phyloP scores from a whole-genome alignment of 2,888 invertebrate species.

The Euplexia lucipara region DNA sequence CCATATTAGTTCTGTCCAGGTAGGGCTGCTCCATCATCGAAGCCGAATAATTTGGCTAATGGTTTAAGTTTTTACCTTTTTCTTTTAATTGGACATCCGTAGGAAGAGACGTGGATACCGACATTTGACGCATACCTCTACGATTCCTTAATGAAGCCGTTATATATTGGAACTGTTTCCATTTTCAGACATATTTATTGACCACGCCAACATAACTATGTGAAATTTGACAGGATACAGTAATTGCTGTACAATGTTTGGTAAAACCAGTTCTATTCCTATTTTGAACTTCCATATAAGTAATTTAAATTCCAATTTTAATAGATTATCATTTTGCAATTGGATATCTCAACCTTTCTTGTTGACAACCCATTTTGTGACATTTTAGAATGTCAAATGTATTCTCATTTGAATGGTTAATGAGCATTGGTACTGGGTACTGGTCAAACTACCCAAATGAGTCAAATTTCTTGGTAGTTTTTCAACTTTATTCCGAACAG shows the following conservation, averaged over 20 bases:
- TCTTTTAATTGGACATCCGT: neutral
- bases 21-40: too few relatives aligned
- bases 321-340: conserved; percentile 29
- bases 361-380: conserved; percentile 30
- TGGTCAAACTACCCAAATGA: too few relatives aligned
- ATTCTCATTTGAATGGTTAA: neutral
- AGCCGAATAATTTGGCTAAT: too few relatives aligned
- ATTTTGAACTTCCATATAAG: conserved; percentile 1
- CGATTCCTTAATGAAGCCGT: conserved; percentile 13
- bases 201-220: conserved; percentile 17
- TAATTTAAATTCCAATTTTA: conserved; percentile 20
- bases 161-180: neutral
- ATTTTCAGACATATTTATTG: conserved; percentile 26
- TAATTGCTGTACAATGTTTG: conserved; percentile 38
- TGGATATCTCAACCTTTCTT: conserved; percentile 6
- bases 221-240: conserved; percentile 28
- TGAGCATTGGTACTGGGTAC: conserved; percentile 16
- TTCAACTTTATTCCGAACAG: too few relatives aligned
- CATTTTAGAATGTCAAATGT: conserved; percentile 39
- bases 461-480: too few relatives aligned
- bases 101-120: conserved; percentile 5
- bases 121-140: conserved; percentile 23
- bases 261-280: neutral
- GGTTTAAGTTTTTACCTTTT: too few relatives aligned
- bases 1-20: too few relatives aligned